Base-by-base conservation (phyloP, 2,113 vertebrate genomes). In the Ctenodactylus gundi region DNA sequence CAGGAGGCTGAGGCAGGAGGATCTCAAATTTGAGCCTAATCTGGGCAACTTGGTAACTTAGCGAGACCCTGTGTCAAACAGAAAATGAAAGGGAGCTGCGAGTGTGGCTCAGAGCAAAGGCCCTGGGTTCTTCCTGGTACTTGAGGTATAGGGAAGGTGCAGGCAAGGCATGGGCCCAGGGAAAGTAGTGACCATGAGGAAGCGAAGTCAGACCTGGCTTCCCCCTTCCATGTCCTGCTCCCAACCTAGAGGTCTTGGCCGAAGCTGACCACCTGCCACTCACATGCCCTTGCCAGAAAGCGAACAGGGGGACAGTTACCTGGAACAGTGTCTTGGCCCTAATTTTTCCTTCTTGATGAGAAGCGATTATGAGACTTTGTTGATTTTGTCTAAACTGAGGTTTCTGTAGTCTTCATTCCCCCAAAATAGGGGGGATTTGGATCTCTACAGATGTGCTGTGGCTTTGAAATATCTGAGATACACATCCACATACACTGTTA, bases 371-470 rank as follows among this genome's bases (percentile, higher is more conserved):
- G 62, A 75, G 27, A 6, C 44, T 68, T 31, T 70, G 6, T 57
- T 51, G 49, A 80, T 94, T 82, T 94, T 78, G 39, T 36, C 25
- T 46, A 90, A 39, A 72, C 29, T 57, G 60, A 94, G 60, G 49
- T 73, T 55, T 81, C 41, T 39, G 51, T 72, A 87, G 55, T 92
- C 49, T 41, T 92, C 53, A 77, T 94, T 91, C 36, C 29, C 34
- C 83, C 46, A 57, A 78, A 85, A 92, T 64, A n/a, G 39, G 65
- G 94, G 94, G 64, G 77, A 64, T 4, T 55, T 89, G 39, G 12
- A 21, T 78, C 53, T 21, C n/a, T 73, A 18, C 11, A 65, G 49
- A 65, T 25, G 10, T 7, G 53, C n/a, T 49, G 0, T 55, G 23
- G 60, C 41, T 75, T 51, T 81, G 18, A 87, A 25, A 41, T 49